Evolutionary conservation across 2,113 vertebrate genomes (phyloP).

Genomic region (Vulpes vulpes): DNA sequence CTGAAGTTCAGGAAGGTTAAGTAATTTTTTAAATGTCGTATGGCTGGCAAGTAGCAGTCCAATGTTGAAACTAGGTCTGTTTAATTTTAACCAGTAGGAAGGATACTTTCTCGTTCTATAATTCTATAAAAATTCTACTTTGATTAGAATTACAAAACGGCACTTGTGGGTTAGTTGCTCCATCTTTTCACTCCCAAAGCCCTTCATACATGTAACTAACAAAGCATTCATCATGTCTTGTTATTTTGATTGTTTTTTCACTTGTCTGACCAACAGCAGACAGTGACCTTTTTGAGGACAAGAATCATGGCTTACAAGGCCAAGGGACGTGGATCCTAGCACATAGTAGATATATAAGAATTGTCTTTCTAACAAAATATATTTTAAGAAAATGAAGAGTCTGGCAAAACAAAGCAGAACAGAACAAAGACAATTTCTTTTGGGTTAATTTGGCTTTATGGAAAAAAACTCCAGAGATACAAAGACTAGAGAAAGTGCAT

Average conservation of each 20-base stretch:
- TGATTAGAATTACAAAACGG: constrained; percentile 60
- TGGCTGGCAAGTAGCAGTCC: constrained; percentile 8
- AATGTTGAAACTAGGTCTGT: constrained; percentile 41
- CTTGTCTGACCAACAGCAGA: neutral
- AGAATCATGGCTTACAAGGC: neutral
- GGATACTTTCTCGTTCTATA: constrained; percentile 32
- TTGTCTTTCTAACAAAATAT: neutral
- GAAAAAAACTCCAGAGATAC: constrained; percentile 55
- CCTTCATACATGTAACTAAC: neutral
- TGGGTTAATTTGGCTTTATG: constrained; percentile 61
- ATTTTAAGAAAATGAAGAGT: constrained; percentile 45
- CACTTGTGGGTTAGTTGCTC: neutral
- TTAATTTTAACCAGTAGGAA: constrained; percentile 62
- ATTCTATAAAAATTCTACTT: constrained; percentile 53
- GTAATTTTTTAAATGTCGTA: constrained; percentile 47
- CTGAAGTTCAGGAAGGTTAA: constrained; percentile 35
- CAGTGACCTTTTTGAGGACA: neutral
- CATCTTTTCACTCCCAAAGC: neutral
- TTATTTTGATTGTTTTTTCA: neutral
- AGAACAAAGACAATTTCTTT: constrained; percentile 54
- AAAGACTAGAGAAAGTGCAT: constrained; percentile 66
- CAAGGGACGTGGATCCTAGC: neutral
- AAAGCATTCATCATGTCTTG: neutral
- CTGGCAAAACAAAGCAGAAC: constrained; percentile 1
- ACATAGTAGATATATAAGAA: neutral